Conservation (phyloP, 2,797 vertebrate species). For the Macropodus opercularis region DNA sequence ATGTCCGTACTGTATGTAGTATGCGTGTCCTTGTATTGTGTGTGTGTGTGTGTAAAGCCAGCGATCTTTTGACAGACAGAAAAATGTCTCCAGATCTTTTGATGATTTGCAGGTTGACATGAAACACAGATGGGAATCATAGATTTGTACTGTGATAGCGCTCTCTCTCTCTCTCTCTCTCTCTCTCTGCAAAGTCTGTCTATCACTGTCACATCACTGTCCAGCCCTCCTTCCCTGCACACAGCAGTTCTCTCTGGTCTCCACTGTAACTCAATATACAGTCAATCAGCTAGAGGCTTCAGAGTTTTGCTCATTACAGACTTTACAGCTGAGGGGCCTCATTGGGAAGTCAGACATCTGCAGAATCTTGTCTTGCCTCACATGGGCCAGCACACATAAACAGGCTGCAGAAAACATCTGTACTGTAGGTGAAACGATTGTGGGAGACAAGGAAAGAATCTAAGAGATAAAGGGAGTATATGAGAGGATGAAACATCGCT, state of each 20-base stretch:
- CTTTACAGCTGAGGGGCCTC: constrained; percentile 72
- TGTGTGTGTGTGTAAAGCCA: neutral
- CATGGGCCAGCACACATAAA: constrained; percentile 51
- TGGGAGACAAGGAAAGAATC: constrained; percentile 63
- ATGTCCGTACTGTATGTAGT: neutral
- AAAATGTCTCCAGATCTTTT: neutral
- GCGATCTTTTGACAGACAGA: too few species aligned
- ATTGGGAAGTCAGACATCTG: constrained; percentile 69
- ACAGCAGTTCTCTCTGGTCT: constrained; percentile 49
- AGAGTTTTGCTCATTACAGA: constrained; percentile 60
- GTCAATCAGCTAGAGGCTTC: constrained; percentile 65
- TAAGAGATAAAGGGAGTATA: constrained; percentile 51
- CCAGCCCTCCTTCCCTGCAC: constrained; percentile 23
- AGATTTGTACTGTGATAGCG: too few species aligned
- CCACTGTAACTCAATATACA: constrained; percentile 64
- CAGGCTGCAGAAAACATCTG: constrained; percentile 60
- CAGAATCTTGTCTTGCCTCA: constrained; percentile 67
- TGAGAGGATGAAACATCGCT: constrained; percentile 45
- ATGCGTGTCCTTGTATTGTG: neutral
- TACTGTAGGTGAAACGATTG: constrained; percentile 60
- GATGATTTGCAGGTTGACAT: neutral
- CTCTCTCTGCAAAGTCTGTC: constrained; percentile 15
- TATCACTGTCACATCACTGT: constrained; percentile 17
- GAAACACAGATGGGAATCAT: neutral
- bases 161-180: too few species aligned